Percentiles rank a stretch among this genome's conserved stretches.
These are phyloP conservation scores for Ptychoptera contaminata DNA, from an alignment of 2,888 invertebrate species.

Conservation along the genomic window DNA sequence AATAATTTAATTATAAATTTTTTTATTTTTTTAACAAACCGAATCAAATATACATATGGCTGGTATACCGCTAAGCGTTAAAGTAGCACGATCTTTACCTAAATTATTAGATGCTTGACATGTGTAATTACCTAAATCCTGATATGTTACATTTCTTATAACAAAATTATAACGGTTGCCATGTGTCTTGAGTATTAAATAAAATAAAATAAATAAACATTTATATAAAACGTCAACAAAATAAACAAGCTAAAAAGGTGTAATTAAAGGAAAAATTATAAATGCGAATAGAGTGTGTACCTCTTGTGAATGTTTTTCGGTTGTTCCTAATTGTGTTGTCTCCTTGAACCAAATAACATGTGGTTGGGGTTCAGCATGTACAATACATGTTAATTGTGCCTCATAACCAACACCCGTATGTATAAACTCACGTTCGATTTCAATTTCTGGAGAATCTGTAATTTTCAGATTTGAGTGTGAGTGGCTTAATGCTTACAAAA, in stretches of 20 bases:
- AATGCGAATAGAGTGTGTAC: conserved; percentile 12
- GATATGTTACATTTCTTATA: conserved; percentile 34
- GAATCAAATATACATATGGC: conserved; percentile 34
- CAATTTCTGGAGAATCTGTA: conserved; percentile 39
- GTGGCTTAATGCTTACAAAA: not conserved
- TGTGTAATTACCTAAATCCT: conserved; percentile 38
- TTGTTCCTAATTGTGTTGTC: conserved; percentile 35
- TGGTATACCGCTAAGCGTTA: conserved; percentile 36
- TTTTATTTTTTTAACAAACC: conserved; percentile 8
- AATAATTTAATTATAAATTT: conserved; percentile 1
- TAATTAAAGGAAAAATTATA: too few species aligned
- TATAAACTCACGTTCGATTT: conserved; percentile 35
- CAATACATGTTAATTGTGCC: conserved; percentile 39
- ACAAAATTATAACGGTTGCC: conserved; percentile 36
- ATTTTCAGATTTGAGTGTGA: not conserved
- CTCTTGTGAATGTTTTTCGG: conserved; percentile 35
- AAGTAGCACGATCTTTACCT: conserved; percentile 33
- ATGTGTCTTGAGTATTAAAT: conserved; percentile 16
- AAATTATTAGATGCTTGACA: conserved; percentile 39
- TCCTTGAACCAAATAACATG: conserved; percentile 37
- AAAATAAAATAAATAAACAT: too few species aligned
- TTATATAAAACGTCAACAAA: not conserved
- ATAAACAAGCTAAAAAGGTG: too few species aligned
- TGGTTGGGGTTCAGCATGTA: conserved; percentile 38
- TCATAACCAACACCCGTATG: conserved; percentile 40